Percentiles rank a stretch among this genome's conserved stretches.
Conservation (phyloP, 2,888 invertebrate species). For the Chrysolina americana region DNA sequence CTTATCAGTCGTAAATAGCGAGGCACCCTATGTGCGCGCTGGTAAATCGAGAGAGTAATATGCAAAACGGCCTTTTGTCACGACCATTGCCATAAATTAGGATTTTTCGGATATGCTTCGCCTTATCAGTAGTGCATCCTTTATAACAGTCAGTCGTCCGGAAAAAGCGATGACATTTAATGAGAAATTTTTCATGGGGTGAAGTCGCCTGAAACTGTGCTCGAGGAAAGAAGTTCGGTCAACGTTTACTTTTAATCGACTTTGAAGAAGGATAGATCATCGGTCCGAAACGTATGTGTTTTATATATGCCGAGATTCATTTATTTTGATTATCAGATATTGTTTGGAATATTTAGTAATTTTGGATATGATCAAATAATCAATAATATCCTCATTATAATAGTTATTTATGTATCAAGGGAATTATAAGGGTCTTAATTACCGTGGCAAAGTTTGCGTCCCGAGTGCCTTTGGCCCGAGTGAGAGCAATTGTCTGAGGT, state of each 20-base stretch:
- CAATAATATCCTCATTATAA: no score
- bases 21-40: slow-evolving; percentile 48
- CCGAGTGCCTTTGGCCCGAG: no score
- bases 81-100: slow-evolving; percentile 64
- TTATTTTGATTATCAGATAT: no score
- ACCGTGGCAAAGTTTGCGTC: no score
- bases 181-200: slow-evolving; percentile 3
- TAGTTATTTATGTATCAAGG: no score
- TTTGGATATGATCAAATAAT: no score
- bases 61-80: slow-evolving; percentile 66
- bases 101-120: slow-evolving; percentile 55
- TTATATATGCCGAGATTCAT: no score
- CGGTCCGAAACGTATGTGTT: no score
- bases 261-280: no score
- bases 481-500: no score
- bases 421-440: no score
- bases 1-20: slow-evolving; percentile 53
- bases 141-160: slow-evolving; percentile 34
- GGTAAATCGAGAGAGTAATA: slow-evolving; percentile 59
- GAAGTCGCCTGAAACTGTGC: not conserved
- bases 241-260: not conserved
- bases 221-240: not conserved
- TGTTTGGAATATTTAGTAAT: no score
- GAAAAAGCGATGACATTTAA: slow-evolving; percentile 1
- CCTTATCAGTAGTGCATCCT: slow-evolving; percentile 41